Percentiles rank a stretch among this genome's conserved stretches.
Conservation (phyloP, 2,113 vertebrate genomes). For the Thunnus thynnus region DNA sequence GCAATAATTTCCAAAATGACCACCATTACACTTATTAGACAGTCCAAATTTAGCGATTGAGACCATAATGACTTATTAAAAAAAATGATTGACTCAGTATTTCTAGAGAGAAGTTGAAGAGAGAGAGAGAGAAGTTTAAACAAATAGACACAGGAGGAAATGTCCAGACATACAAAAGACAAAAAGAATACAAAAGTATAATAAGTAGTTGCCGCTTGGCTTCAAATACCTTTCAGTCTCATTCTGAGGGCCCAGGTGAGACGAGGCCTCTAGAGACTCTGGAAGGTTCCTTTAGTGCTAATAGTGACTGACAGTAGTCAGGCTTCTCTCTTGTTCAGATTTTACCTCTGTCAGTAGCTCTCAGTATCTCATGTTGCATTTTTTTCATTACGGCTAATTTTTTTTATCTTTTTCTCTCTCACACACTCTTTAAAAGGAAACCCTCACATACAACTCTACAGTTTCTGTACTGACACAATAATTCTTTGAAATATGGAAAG, state of each 20-base stretch:
- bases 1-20: no score
- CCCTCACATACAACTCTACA: constrained; percentile 32
- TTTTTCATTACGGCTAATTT: neutral
- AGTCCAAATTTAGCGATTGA: no score
- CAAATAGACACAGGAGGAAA: no score
- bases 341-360: neutral
- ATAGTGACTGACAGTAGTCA: neutral
- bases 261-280: neutral
- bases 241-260: neutral
- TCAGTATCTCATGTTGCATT: neutral
- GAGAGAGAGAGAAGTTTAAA: no score
- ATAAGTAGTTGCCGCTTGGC: no score
- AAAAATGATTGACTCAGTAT: no score
- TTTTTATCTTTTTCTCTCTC: neutral
- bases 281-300: neutral
- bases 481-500: constrained; percentile 62
- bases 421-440: constrained; percentile 32
- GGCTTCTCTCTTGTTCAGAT: neutral
- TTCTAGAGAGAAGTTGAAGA: no score
- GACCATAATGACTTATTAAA: no score
- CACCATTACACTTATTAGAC: no score
- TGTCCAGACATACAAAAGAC: no score
- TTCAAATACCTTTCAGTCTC: neutral
- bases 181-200: no score
- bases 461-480: constrained; percentile 20